These are phyloP conservation scores for Taphrorychus bicolor DNA, from an alignment of 2,888 invertebrate genomes.

Conservation along the genomic window DNA sequence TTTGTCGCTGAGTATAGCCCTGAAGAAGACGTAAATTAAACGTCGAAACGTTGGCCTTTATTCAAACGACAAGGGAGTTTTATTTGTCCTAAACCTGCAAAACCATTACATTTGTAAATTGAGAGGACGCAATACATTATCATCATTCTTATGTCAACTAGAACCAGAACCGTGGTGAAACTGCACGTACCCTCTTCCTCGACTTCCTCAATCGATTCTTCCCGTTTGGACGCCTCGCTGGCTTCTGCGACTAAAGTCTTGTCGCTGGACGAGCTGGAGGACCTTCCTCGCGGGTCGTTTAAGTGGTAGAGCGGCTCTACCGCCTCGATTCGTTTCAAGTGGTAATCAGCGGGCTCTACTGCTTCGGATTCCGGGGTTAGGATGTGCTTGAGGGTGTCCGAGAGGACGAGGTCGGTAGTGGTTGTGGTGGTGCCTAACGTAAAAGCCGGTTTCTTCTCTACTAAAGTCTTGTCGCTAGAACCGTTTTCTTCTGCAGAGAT, in stretches of 20 bases:
- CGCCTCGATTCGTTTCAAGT: slow-evolving; percentile 45
- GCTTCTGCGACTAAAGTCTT: slow-evolving; percentile 36
- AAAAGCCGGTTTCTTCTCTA: slow-evolving; percentile 18
- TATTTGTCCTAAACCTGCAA: too few species aligned
- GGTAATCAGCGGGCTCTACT: slow-evolving; percentile 40
- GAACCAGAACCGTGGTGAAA: too few species aligned
- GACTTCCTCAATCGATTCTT: slow-evolving; percentile 24
- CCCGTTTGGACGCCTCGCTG: slow-evolving; percentile 13
- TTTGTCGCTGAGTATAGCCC: too few species aligned
- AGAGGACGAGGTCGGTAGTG: slow-evolving; percentile 41
- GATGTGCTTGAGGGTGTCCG: slow-evolving; percentile 45
- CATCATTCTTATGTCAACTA: too few species aligned
- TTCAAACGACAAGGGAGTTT: too few species aligned
- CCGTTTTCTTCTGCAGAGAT: background rate
- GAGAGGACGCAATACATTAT: too few species aligned
- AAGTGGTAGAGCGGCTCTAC: slow-evolving; percentile 49
- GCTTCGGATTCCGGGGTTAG: slow-evolving; percentile 46
- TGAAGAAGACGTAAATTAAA: too few species aligned
- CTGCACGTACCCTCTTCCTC: slow-evolving; percentile 6
- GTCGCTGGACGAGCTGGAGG: slow-evolving; percentile 29
- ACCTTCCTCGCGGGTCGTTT: slow-evolving; percentile 42
- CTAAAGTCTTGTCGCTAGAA: slow-evolving; percentile 21
- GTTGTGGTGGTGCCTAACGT: slow-evolving; percentile 40
- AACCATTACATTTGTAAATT: too few species aligned
- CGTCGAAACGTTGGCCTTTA: too few species aligned